A percentile compares a stretch with the other conserved stretches of the same genome.
Evolutionary conservation across 2,113 vertebrate species (phyloP).

Genomic region (Dasypus novemcinctus): DNA sequence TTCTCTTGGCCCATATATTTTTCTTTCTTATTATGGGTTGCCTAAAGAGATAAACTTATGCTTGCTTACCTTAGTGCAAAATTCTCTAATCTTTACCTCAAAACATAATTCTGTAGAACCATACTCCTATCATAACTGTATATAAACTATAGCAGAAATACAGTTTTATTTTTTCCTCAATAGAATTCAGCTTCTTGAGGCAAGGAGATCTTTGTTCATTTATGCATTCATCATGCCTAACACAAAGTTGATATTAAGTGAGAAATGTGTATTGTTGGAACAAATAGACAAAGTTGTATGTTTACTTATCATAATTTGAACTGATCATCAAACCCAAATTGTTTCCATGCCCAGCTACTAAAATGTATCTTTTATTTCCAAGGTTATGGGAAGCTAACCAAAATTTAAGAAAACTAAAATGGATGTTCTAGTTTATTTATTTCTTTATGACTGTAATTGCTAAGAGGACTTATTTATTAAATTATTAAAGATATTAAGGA

Average conservation of each 20-base stretch:
- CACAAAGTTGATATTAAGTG: neutral
- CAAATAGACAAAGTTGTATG: neutral
- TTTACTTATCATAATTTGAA: neutral
- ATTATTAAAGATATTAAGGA: neutral
- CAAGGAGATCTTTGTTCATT: neutral
- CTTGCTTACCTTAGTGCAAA: neutral
- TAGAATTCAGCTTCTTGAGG: neutral
- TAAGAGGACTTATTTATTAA: neutral
- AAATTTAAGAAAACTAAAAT: neutral
- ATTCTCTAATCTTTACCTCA: neutral
- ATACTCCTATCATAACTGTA: neutral
- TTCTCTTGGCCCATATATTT: neutral
- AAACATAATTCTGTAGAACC: neutral
- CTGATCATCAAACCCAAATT: neutral
- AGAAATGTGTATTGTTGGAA: neutral
- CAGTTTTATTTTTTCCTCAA: neutral
- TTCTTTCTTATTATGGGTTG: neutral
- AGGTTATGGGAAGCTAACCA: neutral
- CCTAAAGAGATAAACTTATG: neutral
- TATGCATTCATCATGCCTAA: neutral
- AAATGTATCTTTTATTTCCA: neutral
- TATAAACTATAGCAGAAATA: neutral
- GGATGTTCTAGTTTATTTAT: neutral
- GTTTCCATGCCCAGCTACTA: neutral
- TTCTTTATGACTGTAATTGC: neutral